Base-by-base conservation (phyloP, 2,797 vertebrate genomes). In the Oryzias dopingdopingensis region DNA sequence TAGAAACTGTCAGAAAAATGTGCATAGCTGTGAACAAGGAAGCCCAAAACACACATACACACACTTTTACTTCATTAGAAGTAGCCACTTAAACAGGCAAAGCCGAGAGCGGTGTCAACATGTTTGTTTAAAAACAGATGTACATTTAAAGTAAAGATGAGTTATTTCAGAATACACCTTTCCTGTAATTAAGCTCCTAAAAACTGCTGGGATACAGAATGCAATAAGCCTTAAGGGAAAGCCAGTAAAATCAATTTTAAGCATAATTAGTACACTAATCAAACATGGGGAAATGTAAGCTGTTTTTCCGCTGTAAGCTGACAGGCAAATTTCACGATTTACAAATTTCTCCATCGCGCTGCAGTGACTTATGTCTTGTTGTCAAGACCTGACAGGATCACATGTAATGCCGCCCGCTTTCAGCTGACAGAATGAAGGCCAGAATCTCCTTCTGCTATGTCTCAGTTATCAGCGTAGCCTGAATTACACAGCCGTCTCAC, bases 401-500 rank as follows among this genome's bases (percentile, higher is more conserved):
- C 52, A 20, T 64, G 68, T 70, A 79, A 80, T 62, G 45, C 78
- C 37, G 62, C 56, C 64, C 24, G 55, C 59, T 54, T 77, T 56
- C 62, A 45, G 47, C 78, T 81, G 84, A 82, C 82, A 76, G 62
- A 79, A 51, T 62, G 75, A 82, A 79, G 72, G 72, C 78, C 81
- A 52, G 65, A 78, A 61, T 89, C 69, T 81, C 52, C 61, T 54
- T 56, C 71, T 59, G 65, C 71, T 77, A 68, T 46, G 22, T 74
- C 80, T 86, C 81, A 59, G 71, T 86, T 84, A 81, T 73, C 76
- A 65, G 15, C 8, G 2, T 67, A 73, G 67, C 69, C 79, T 71
- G 81, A 84, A 77, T 85, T 86, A 87, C 77, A 79, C 80, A 71
- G 77, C 81, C 80, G 74, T 81, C 74, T 74, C 72, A 50, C 67